Percentiles rank a stretch among this genome's conserved stretches.
These are phyloP conservation scores for Netelia virgata DNA, from an alignment of 2,888 invertebrate species.

Conservation along the genomic window DNA sequence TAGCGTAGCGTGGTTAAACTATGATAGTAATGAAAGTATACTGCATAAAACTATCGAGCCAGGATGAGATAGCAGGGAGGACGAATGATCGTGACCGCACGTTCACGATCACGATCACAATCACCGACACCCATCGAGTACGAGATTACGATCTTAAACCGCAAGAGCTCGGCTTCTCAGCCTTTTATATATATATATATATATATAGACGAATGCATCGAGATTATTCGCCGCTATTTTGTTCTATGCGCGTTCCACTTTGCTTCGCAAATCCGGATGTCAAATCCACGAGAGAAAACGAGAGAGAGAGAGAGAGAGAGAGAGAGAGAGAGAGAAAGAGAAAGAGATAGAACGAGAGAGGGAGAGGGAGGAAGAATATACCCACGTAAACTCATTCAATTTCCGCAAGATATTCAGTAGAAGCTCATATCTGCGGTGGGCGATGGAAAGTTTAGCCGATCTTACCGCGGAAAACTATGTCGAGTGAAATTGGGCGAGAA, in stretches of 20 bases:
- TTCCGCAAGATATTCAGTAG: background rate
- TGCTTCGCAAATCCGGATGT: conserved; percentile 52
- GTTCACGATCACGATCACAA: conserved; percentile 67
- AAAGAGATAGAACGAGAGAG: no score
- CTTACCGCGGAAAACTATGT: conserved; percentile 12
- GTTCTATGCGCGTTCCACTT: conserved; percentile 42
- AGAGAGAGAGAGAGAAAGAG: no score
- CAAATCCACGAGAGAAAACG: conserved; percentile 2
- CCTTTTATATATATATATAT: background rate
- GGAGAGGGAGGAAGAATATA: background rate
- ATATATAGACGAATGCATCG: conserved; percentile 16
- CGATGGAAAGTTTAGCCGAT: conserved; percentile 20
- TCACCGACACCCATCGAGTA: conserved; percentile 67
- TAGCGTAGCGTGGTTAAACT: conserved; percentile 35
- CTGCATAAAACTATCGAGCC: conserved; percentile 38
- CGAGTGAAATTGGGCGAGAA: conserved; percentile 24
- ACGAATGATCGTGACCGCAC: conserved; percentile 65
- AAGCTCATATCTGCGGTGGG: background rate
- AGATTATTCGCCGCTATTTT: conserved; percentile 15
- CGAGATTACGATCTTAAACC: conserved; percentile 66
- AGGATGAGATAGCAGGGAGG: conserved; percentile 58
- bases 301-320: no score
- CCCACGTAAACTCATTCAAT: conserved; percentile 49
- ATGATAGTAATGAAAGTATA: conserved; percentile 24
- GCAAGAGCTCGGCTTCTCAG: conserved; percentile 35